phyloP scores from a whole-genome alignment of 1,140 invertebrate genomes.

The Bathynomus jamesi region DNA sequence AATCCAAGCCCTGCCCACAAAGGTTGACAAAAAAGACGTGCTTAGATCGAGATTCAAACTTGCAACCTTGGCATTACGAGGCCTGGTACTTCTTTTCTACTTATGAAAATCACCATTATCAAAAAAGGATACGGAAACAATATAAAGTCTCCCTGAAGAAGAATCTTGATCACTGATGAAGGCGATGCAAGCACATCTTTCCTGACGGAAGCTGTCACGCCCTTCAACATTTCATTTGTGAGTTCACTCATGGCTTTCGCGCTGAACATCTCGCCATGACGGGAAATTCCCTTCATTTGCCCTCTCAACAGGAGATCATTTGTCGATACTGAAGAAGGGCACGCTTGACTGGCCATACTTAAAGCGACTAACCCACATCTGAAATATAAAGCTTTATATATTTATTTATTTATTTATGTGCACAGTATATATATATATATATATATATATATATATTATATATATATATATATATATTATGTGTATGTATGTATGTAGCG shows the following conservation, averaged over 20 bases:
- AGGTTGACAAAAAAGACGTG: no score
- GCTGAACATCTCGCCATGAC: constrained; percentile 34
- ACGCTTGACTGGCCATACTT: constrained; percentile 33
- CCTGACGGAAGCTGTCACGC: constrained; percentile 22
- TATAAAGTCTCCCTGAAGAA: constrained; percentile 26
- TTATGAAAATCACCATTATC: no score
- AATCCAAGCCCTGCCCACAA: no score
- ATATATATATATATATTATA: no score
- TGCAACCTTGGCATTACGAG: no score
- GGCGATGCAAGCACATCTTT: constrained; percentile 21
- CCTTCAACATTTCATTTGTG: constrained; percentile 15
- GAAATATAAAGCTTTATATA: not conserved
- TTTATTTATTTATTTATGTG: not conserved
- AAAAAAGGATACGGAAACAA: constrained; percentile 36
- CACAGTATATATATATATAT: not conserved
- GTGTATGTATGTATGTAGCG: no score
- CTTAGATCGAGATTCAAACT: no score
- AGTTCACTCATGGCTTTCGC: constrained; percentile 20
- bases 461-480: no score
- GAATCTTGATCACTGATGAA: constrained; percentile 16
- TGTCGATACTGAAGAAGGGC: constrained; percentile 19
- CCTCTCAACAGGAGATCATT: constrained; percentile 20
- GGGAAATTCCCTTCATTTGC: constrained; percentile 11
- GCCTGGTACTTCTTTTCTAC: no score
- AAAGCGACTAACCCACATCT: constrained; percentile 34